Percentiles rank a stretch among this genome's conserved stretches.
phyloP scores from a whole-genome alignment of 2,888 invertebrate species.

The Magallana nippona region DNA sequence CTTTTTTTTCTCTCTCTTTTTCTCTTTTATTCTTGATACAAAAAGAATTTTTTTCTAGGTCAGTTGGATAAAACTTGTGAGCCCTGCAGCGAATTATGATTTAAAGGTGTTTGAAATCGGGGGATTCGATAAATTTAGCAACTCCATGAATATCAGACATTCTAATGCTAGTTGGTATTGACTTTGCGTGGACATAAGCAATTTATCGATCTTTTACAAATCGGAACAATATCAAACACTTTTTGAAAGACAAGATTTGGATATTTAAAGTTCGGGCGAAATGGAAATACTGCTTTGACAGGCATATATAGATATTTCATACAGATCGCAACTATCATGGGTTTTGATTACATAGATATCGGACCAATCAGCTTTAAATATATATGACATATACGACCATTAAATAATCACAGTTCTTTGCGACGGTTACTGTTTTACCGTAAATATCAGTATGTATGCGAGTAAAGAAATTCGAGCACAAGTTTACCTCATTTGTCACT shows the following conservation, averaged over 20 bases:
- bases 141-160: background rate
- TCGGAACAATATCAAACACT: background rate
- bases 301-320: background rate
- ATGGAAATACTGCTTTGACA: background rate
- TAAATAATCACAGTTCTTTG: conserved; percentile 7
- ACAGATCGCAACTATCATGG: conserved; percentile 7
- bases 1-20: too few species aligned
- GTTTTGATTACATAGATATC: background rate
- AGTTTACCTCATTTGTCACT: background rate
- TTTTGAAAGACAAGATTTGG: conserved; percentile 1
- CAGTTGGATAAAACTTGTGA: background rate
- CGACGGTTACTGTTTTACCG: background rate
- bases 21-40: too few species aligned
- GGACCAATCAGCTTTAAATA: background rate
- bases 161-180: background rate
- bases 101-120: background rate
- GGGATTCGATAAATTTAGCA: background rate
- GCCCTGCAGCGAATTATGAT: background rate
- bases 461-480: conserved; percentile 24
- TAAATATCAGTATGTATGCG: background rate
- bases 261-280: background rate
- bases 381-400: background rate
- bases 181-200: conserved; percentile 11
- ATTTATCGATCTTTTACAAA: conserved; percentile 16
- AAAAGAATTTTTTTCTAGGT: too few species aligned